phyloP scores from a whole-genome alignment of 2,888 invertebrate species.

The Crioceris asparagi region DNA sequence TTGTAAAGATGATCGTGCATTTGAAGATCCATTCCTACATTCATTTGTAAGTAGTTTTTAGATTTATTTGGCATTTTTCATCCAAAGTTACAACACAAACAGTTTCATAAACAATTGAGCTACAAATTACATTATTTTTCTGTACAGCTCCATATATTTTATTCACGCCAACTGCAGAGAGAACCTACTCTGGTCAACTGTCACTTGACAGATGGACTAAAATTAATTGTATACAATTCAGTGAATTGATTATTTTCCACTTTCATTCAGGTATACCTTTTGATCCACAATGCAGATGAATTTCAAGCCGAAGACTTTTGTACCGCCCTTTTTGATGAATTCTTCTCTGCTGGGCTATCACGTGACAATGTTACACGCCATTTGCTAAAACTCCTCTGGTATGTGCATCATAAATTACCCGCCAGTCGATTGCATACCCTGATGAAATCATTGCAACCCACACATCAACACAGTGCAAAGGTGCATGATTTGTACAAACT shows the following conservation, averaged over 20 bases:
- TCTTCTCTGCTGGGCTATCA: constrained; percentile 80
- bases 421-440: constrained; percentile 66
- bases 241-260: too few relatives aligned
- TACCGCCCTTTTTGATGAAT: constrained; percentile 90
- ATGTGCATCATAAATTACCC: constrained; percentile 77
- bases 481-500: constrained; percentile 70
- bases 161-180: too few relatives aligned
- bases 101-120: too few relatives aligned
- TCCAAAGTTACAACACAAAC: too few relatives aligned
- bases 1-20: constrained; percentile 85
- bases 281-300: constrained; percentile 85
- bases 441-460: constrained; percentile 68
- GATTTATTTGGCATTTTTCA: too few relatives aligned
- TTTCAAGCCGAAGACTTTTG: constrained; percentile 91
- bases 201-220: too few relatives aligned
- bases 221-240: too few relatives aligned
- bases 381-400: constrained; percentile 82
- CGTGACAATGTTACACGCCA: constrained; percentile 89
- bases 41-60: constrained; percentile 53
- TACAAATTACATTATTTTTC: too few relatives aligned
- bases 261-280: constrained; percentile 49
- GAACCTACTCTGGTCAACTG: too few relatives aligned
- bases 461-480: constrained; percentile 71
- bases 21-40: constrained; percentile 92
- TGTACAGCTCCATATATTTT: too few relatives aligned